phyloP scores from a whole-genome alignment of 2,797 vertebrate genomes.

The Salarias fasciatus region DNA sequence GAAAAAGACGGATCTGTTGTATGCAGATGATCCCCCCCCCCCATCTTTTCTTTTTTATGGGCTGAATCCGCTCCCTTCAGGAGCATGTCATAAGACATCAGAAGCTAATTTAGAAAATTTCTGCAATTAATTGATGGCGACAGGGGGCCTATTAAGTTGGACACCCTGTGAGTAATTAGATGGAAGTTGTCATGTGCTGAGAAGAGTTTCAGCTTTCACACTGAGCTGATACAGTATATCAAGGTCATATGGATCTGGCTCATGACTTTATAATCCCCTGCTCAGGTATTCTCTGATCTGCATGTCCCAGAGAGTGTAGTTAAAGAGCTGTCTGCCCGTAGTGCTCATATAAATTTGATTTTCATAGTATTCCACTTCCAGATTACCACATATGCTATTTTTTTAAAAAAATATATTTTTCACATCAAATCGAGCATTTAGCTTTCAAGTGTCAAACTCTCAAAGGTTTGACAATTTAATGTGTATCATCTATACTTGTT shows the following conservation, averaged over 20 bases:
- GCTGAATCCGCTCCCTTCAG: slow-evolving; percentile 45
- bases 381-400: background rate
- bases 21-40: slow-evolving; percentile 2
- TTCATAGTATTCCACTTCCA: background rate
- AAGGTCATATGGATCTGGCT: slow-evolving; percentile 50
- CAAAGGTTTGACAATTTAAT: slow-evolving; percentile 19
- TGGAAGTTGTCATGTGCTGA: slow-evolving; percentile 48
- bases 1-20: slow-evolving; percentile 26
- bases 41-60: background rate
- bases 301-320: background rate
- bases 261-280: slow-evolving; percentile 27
- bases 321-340: slow-evolving; percentile 7
- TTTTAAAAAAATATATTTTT: slow-evolving; percentile 17
- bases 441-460: background rate
- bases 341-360: background rate
- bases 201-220: slow-evolving; percentile 29
- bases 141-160: slow-evolving; percentile 54
- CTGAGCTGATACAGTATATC: slow-evolving; percentile 25
- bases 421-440: slow-evolving; percentile 12
- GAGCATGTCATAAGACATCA: slow-evolving; percentile 59
- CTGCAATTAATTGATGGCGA: slow-evolving; percentile 62
- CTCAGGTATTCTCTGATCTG: slow-evolving; percentile 11
- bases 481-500: slow-evolving; percentile 14
- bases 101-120: slow-evolving; percentile 55
- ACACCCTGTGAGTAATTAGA: slow-evolving; percentile 64